Conservation (phyloP, 2,888 invertebrate species). For the Eupithecia pulchellata region DNA sequence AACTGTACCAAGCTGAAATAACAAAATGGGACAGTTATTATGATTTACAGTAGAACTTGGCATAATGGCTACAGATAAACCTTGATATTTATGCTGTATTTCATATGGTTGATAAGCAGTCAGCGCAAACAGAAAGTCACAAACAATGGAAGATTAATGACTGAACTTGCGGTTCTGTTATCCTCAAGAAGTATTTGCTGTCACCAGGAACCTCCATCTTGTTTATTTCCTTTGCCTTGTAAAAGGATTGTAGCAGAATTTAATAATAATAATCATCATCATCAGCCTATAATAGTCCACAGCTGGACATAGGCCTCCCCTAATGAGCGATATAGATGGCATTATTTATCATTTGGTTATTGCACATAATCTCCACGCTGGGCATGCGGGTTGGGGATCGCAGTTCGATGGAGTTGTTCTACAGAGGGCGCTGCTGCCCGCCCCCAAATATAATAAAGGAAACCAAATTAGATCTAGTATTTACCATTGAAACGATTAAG, state of each 20-base stretch:
- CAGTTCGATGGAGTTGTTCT: too few relatives aligned
- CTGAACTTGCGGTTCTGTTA: background rate
- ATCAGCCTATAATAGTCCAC: too few relatives aligned
- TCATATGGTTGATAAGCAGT: background rate
- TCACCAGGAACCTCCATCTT: background rate
- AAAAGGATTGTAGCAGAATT: background rate
- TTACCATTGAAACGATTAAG: too few relatives aligned
- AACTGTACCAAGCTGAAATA: background rate
- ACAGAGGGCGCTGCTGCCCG: too few relatives aligned
- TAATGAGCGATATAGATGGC: too few relatives aligned
- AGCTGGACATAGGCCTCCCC: too few relatives aligned
- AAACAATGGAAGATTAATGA: background rate
- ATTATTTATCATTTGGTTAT: too few relatives aligned
- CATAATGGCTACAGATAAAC: background rate
- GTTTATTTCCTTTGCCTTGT: constrained; percentile 2
- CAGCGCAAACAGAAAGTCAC: background rate
- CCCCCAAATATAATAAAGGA: too few relatives aligned
- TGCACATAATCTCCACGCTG: too few relatives aligned
- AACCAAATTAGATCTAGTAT: too few relatives aligned
- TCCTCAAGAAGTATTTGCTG: background rate
- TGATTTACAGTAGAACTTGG: background rate
- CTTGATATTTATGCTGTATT: background rate
- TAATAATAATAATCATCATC: too few relatives aligned
- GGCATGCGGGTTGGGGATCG: too few relatives aligned
- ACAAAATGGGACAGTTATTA: background rate